A percentile compares a stretch with the other conserved stretches of the same genome.
Evolutionary conservation across 2,888 invertebrate species (phyloP).

Genomic region (Ectobius pallidus): DNA sequence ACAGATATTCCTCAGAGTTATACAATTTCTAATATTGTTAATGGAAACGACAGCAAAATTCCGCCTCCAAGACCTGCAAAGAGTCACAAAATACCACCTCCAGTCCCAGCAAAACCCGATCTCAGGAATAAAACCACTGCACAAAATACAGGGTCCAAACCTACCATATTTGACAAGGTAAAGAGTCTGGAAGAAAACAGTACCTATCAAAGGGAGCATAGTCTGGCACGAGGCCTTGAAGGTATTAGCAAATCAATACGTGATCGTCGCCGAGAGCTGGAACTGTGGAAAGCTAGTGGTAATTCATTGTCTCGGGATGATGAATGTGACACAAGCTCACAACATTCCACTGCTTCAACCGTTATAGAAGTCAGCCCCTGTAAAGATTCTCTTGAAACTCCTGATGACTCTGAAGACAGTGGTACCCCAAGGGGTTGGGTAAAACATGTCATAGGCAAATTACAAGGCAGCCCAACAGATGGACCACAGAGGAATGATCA

Average conservation of each 20-base stretch:
- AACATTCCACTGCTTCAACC: slow-evolving; percentile 54
- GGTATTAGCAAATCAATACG: slow-evolving; percentile 50
- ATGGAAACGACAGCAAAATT: neutral
- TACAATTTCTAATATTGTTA: neutral
- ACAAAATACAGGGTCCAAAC: neutral
- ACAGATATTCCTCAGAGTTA: slow-evolving; percentile 16
- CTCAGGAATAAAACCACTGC: slow-evolving; percentile 21
- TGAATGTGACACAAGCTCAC: slow-evolving; percentile 53
- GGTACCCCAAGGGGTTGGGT: slow-evolving; percentile 67
- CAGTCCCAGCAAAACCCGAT: slow-evolving; percentile 67
- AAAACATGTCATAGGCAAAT: slow-evolving; percentile 73
- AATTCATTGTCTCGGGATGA: slow-evolving; percentile 45
- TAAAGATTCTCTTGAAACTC: slow-evolving; percentile 44
- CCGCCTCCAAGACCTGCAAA: neutral
- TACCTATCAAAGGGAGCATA: slow-evolving; percentile 10
- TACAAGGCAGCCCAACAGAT: slow-evolving; percentile 56
- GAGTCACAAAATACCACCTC: slow-evolving; percentile 63
- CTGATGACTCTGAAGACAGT: slow-evolving; percentile 44
- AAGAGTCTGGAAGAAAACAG: slow-evolving; percentile 10
- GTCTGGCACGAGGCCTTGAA: slow-evolving; percentile 33
- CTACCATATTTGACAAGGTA: slow-evolving; percentile 20
- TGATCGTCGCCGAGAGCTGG: slow-evolving; percentile 51
- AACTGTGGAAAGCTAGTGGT: slow-evolving; percentile 47
- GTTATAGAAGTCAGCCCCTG: slow-evolving; percentile 51
- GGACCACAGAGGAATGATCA: neutral